Evolutionary conservation across 2,888 invertebrate species (phyloP).

Genomic region (Escarpia spicata): DNA sequence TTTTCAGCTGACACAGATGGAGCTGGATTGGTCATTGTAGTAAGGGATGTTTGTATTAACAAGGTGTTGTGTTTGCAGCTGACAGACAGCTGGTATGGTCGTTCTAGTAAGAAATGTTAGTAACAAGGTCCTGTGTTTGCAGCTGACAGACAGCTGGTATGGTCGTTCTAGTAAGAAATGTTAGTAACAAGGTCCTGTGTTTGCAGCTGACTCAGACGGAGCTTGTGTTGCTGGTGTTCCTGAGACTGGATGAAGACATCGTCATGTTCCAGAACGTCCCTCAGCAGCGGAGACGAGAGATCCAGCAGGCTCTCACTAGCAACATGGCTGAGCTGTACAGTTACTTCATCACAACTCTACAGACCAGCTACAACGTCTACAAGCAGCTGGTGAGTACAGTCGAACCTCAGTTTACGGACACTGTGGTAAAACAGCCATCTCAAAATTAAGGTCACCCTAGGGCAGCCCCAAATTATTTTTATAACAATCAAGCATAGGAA

Average conservation of each 20-base stretch:
- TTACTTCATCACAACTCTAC: slow-evolving; percentile 47
- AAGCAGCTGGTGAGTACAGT: slow-evolving; percentile 25
- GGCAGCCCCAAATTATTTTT: too few relatives aligned
- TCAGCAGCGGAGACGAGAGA: slow-evolving; percentile 87
- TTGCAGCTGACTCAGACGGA: slow-evolving; percentile 79
- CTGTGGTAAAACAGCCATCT: too few relatives aligned
- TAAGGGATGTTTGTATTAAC: slow-evolving; percentile 66
- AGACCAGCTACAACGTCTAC: slow-evolving; percentile 33
- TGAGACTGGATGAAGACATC: slow-evolving; percentile 92
- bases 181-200: slow-evolving; percentile 2
- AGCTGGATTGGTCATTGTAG: slow-evolving; percentile 68
- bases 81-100: slow-evolving; percentile 86
- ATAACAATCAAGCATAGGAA: too few relatives aligned
- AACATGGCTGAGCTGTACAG: slow-evolving; percentile 90
- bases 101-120: slow-evolving; percentile 68
- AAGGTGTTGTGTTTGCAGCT: slow-evolving; percentile 48
- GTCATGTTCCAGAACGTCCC: slow-evolving; percentile 85
- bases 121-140: slow-evolving; percentile 31
- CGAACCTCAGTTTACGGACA: too few relatives aligned
- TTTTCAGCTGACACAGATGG: slow-evolving; percentile 57
- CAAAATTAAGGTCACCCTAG: too few relatives aligned
- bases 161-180: slow-evolving; percentile 73
- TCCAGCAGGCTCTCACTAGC: slow-evolving; percentile 84
- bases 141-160: slow-evolving; percentile 81
- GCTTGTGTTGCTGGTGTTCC: slow-evolving; percentile 86